These are phyloP conservation scores for Andrena praecox DNA, from an alignment of 2,888 invertebrate genomes.

Conservation along the genomic window DNA sequence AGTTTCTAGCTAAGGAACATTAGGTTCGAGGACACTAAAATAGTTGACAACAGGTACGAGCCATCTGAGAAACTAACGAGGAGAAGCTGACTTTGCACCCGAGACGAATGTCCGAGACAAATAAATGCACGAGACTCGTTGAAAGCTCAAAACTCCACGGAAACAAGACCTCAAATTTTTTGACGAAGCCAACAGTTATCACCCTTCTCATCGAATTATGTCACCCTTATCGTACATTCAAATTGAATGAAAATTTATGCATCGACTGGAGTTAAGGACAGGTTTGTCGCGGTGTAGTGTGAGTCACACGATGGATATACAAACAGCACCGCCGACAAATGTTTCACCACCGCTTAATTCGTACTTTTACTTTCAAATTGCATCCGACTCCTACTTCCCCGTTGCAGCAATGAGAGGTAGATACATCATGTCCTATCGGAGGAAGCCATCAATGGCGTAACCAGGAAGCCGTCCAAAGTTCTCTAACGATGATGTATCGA, in stretches of 20 bases:
- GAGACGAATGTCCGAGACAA: conserved; percentile 42
- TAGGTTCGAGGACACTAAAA: conserved; percentile 64
- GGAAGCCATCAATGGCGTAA: conserved; percentile 73
- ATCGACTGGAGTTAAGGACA: neutral
- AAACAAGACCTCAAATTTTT: neutral
- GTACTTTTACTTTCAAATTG: conserved; percentile 70
- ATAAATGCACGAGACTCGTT: conserved; percentile 17
- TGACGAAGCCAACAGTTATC: conserved; percentile 1
- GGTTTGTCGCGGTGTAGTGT: neutral
- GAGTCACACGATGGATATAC: conserved; percentile 35
- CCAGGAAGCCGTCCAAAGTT: conserved; percentile 75
- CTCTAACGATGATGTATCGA: conserved; percentile 79
- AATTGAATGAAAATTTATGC: conserved; percentile 35
- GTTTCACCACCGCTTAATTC: conserved; percentile 47
- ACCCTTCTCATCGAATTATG: neutral
- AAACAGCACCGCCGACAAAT: conserved; percentile 47
- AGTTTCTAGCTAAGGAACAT: conserved; percentile 67
- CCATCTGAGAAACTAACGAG: conserved; percentile 60
- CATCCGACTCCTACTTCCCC: conserved; percentile 57
- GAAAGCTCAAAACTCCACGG: neutral
- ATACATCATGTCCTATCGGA: conserved; percentile 74
- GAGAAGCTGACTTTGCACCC: conserved; percentile 40
- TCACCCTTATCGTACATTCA: neutral
- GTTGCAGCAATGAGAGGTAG: conserved; percentile 63
- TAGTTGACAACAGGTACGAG: conserved; percentile 67